Evolutionary conservation across 2,888 invertebrate genomes (phyloP).

Genomic region (Xestia xanthographa): DNA sequence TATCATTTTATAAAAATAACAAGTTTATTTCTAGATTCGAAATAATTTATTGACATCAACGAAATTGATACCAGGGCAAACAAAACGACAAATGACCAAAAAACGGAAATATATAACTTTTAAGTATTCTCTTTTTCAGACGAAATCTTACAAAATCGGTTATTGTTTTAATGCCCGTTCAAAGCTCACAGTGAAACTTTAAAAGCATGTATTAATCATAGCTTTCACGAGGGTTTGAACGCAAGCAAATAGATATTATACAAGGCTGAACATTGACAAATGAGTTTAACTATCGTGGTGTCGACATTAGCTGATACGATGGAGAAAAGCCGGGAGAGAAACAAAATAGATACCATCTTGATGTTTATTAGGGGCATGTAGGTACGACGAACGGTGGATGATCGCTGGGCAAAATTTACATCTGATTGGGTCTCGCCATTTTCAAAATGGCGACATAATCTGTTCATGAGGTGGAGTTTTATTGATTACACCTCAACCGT

Average conservation of each 20-base stretch:
- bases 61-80: not conserved
- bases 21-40: not conserved
- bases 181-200: slow-evolving; percentile 27
- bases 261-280: slow-evolving; percentile 42
- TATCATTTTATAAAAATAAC: not conserved
- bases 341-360: not conserved
- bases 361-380: not conserved
- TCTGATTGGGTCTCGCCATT: not conserved
- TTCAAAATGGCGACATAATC: not conserved
- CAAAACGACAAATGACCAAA: not conserved
- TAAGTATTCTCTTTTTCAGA: too few relatives aligned
- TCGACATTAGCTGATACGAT: slow-evolving; percentile 2
- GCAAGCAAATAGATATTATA: slow-evolving; percentile 42
- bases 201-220: slow-evolving; percentile 43
- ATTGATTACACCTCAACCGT: not conserved
- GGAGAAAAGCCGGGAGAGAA: slow-evolving; percentile 8
- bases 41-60: not conserved
- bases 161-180: not conserved
- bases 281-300: slow-evolving; percentile 10
- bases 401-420: not conserved
- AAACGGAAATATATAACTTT: not conserved
- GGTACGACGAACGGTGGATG: not conserved
- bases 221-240: slow-evolving; percentile 39
- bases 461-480: not conserved
- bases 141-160: not conserved